A percentile compares a stretch with the other conserved stretches of the same genome.
Conservation (phyloP, 2,797 vertebrate genomes). For the Buceros bicornis region DNA sequence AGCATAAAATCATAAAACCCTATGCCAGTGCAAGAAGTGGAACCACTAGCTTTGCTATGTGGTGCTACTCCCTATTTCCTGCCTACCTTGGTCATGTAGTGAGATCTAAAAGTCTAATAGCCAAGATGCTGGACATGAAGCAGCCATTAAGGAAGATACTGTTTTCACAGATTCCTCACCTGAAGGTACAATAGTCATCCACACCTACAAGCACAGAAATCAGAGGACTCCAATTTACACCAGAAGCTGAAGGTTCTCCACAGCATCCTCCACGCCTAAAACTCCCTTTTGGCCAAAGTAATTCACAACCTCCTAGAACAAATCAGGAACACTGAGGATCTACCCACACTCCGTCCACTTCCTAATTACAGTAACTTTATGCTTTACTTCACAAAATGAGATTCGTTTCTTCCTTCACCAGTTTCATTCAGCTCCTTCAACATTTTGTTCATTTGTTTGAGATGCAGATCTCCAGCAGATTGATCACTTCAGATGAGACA, state of each 20-base stretch:
- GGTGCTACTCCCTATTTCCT: not conserved
- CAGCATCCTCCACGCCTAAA: not conserved
- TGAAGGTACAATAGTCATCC: not conserved
- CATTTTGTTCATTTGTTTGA: slow-evolving; percentile 41
- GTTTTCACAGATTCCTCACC: not conserved
- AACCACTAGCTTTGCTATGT: not conserved
- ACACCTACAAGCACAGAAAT: not conserved
- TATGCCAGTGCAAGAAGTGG: not conserved
- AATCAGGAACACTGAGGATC: slow-evolving; percentile 21
- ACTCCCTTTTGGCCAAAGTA: not conserved
- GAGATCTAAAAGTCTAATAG: not conserved
- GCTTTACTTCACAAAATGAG: slow-evolving; percentile 36
- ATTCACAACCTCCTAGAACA: not conserved
- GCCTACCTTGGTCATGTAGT: not conserved
- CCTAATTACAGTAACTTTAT: slow-evolving; percentile 57
- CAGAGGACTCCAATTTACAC: not conserved
- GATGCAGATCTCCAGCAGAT: slow-evolving; percentile 49
- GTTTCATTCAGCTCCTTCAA: slow-evolving; percentile 43
- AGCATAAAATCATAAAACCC: not conserved
- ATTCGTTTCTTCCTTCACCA: slow-evolving; percentile 31
- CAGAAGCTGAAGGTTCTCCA: not conserved
- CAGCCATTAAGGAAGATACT: not conserved
- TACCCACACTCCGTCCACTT: not conserved
- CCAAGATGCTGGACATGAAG: not conserved
- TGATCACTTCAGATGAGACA: slow-evolving; percentile 65